Evolutionary conservation across 2,888 invertebrate genomes (phyloP).

Genomic region (Andrena hattorfiana): DNA sequence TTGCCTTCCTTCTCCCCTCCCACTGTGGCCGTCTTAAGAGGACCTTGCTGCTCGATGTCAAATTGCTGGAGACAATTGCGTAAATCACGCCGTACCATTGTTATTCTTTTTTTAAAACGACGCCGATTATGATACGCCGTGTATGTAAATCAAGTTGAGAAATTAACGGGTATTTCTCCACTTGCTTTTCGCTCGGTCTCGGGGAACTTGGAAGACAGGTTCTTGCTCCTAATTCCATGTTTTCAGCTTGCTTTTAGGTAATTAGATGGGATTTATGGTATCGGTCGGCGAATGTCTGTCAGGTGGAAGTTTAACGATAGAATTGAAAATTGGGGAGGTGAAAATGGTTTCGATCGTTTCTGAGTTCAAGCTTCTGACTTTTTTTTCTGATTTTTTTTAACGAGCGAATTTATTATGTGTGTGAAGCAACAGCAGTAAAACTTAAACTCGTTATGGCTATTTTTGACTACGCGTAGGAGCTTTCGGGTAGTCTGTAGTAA

Average conservation of each 20-base stretch:
- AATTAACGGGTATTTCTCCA: too few relatives aligned
- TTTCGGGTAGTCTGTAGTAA: not conserved
- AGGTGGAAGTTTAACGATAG: too few relatives aligned
- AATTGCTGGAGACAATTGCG: slow-evolving; percentile 13
- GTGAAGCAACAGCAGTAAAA: not conserved
- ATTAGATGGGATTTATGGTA: not conserved
- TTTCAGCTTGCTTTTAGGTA: too few relatives aligned
- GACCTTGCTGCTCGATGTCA: slow-evolving; percentile 29
- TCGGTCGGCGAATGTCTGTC: not conserved
- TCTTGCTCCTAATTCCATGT: too few relatives aligned
- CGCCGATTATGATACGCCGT: too few relatives aligned
- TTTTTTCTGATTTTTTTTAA: not conserved
- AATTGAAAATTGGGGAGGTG: too few relatives aligned
- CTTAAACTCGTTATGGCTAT: not conserved
- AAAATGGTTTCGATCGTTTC: too few relatives aligned
- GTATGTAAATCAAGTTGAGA: too few relatives aligned
- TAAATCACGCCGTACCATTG: not conserved
- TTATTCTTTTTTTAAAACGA: not conserved
- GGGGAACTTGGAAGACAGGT: too few relatives aligned
- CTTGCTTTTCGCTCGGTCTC: too few relatives aligned
- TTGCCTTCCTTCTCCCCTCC: slow-evolving; percentile 38
- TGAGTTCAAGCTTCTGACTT: not conserved
- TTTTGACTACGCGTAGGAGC: not conserved
- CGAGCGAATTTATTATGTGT: not conserved
- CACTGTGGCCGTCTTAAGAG: slow-evolving; percentile 47